Percentiles rank a stretch among this genome's conserved stretches.
Evolutionary conservation across 2,888 invertebrate species (phyloP).

Genomic region (Cylindroiulus punctatus): DNA sequence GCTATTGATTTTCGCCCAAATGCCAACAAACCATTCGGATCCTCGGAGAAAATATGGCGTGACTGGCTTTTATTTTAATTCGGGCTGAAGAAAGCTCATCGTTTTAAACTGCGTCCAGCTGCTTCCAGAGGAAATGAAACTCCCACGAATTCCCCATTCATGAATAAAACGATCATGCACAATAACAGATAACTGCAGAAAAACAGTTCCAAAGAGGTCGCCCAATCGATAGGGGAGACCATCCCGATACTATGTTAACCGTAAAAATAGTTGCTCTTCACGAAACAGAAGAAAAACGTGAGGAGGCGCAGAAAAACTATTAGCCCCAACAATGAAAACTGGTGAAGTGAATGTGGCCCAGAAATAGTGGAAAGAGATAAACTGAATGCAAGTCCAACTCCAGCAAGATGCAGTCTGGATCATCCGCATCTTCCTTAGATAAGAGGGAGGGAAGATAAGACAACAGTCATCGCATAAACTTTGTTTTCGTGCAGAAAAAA

Average conservation of each 20-base stretch:
- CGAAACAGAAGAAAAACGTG: background rate
- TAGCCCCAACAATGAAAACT: background rate
- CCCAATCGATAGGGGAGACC: background rate
- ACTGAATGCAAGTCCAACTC: too few relatives aligned
- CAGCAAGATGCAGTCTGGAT: background rate
- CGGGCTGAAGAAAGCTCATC: background rate
- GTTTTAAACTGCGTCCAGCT: background rate
- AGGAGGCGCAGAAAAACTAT: background rate
- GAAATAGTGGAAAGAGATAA: background rate
- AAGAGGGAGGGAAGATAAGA: background rate
- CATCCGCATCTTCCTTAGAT: background rate
- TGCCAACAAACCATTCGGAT: background rate
- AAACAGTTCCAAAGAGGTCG: background rate
- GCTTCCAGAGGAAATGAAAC: background rate
- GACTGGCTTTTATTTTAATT: slow-evolving; percentile 21
- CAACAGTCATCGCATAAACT: background rate
- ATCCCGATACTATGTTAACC: background rate
- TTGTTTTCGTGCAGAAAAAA: background rate
- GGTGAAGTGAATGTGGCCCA: background rate
- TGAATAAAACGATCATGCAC: background rate
- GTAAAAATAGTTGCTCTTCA: background rate
- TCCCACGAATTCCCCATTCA: background rate
- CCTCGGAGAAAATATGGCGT: background rate
- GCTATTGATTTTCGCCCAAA: background rate
- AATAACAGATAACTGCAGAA: background rate